A percentile compares a stretch with the other conserved stretches of the same genome.
Conservation (phyloP, 1,140 invertebrate genomes). For the Mylabris phalerata region DNA sequence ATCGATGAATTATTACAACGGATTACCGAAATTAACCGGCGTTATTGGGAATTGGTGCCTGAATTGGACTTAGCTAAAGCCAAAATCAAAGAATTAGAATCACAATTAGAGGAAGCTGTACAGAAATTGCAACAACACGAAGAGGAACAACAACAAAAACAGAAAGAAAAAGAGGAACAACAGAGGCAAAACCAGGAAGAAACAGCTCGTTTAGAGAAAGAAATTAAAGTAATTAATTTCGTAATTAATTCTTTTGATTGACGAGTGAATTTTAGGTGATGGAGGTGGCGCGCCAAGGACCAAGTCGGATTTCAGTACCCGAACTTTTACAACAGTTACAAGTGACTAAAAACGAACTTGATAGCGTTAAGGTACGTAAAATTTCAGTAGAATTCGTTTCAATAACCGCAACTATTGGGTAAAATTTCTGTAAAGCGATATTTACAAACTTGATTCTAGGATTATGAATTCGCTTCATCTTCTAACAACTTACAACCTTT, state of each 20-base stretch:
- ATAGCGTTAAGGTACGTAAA: conserved; percentile 69
- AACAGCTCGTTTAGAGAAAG: conserved; percentile 57
- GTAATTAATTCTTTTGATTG: no score
- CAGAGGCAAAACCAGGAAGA: conserved; percentile 58
- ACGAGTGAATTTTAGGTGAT: conserved; percentile 46
- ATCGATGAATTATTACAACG: conserved; percentile 69
- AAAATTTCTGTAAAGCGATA: no score
- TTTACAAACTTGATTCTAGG: conserved; percentile 48
- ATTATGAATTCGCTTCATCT: conserved; percentile 59
- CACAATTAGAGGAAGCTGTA: conserved; percentile 60
- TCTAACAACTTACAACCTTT: conserved; percentile 65
- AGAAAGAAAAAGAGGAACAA: conserved; percentile 74
- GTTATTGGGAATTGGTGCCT: conserved; percentile 62
- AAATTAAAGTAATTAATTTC: neutral
- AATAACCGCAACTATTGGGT: no score
- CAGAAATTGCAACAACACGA: conserved; percentile 63
- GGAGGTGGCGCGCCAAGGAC: conserved; percentile 50
- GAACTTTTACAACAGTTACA: conserved; percentile 72
- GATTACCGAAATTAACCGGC: conserved; percentile 68
- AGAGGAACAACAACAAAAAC: conserved; percentile 63
- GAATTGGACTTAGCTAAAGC: conserved; percentile 62
- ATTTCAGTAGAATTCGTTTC: no score
- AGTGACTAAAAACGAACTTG: conserved; percentile 72
- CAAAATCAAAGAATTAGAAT: conserved; percentile 57
- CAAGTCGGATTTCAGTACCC: conserved; percentile 63